Evolutionary conservation across 2,888 invertebrate genomes (phyloP), one percentile per base, ranked within the genome.

Genomic region (Polymixis flavicincta): DNA sequence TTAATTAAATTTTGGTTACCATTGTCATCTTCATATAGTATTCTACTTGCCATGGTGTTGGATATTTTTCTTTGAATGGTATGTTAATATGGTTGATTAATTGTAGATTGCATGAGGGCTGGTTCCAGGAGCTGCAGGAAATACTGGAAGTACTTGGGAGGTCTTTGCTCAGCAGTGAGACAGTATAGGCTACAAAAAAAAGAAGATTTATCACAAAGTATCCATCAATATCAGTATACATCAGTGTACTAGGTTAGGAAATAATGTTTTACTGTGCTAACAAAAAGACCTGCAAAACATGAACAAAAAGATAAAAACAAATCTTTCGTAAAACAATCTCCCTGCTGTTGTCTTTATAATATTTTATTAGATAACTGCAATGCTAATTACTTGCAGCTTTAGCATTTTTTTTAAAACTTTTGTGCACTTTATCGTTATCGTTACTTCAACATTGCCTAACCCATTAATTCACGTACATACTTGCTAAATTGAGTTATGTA

Each of bases 1-100:
- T 57, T 59, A 28, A 25, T 22, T 5, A 11, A 0, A n/a, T 4
- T 54, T 14, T 28, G 14, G 11, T 64, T 60, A 6, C 9, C 6
- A n/a, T 63, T 54, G 0, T 69, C 80, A 3, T 84, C 65, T 66
- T 69, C 80, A 60, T 72, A 79, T 55, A 32, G 3, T 72, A 84
- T 57, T 61, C 45, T 57, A 32, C 19, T 57, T 7, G 65, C 54
- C 80, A 84, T 83, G 17, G 45, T 78, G 19, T 14, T 19, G 1
- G 0, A 32, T 17, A 22, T 50, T 76, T 50, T 32, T 37, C 32
- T 19, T n/a, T 37, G 70, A 25, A n/a, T 6, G 19, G 32, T 32
- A 5, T 32, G 25, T 25, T 22, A 13, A 22, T 28, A 64, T 25
- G 45, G 8, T 28, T 64, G 3, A 17, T 32, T 1, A n/a, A 17